Evolutionary conservation across 2,888 invertebrate genomes (phyloP).

Genomic region (Frankliniella intonsa): DNA sequence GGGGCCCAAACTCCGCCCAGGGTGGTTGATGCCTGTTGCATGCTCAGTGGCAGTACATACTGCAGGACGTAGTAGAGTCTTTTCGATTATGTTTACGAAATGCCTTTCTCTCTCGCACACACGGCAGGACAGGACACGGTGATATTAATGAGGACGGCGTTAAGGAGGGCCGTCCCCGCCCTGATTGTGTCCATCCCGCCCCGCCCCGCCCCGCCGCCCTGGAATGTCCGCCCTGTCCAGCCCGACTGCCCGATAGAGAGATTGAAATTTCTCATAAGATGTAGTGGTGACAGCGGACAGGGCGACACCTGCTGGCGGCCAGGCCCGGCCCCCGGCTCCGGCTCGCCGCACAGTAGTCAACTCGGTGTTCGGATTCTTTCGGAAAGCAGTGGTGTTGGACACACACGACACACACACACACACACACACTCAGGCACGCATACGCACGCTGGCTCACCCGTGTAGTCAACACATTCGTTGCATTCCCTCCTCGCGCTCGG

Average conservation of each 20-base stretch:
- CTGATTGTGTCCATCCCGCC: too few relatives aligned
- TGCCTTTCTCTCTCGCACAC: too few relatives aligned
- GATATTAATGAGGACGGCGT: too few relatives aligned
- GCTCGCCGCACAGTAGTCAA: not conserved
- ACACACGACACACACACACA: not conserved
- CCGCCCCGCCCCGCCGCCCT: not conserved
- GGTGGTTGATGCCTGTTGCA: too few relatives aligned
- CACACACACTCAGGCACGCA: not conserved
- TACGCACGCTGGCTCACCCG: not conserved
- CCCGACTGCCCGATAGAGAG: not conserved
- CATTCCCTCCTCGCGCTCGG: not conserved
- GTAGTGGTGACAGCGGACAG: constrained; percentile 7
- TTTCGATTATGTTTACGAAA: too few relatives aligned
- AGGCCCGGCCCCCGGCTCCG: not conserved
- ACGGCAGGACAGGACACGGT: too few relatives aligned
- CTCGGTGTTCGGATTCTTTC: not conserved
- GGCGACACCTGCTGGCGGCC: not conserved
- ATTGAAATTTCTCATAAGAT: not conserved
- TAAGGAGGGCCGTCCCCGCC: too few relatives aligned
- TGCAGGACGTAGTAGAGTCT: too few relatives aligned
- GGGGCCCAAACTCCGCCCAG: too few relatives aligned
- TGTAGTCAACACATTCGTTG: constrained; percentile 2
- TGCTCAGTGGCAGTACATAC: too few relatives aligned
- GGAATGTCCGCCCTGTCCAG: not conserved
- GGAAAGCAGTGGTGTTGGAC: not conserved